These are phyloP conservation scores for Phycodurus eques DNA, from an alignment of 2,113 vertebrate genomes.

Conservation along the genomic window DNA sequence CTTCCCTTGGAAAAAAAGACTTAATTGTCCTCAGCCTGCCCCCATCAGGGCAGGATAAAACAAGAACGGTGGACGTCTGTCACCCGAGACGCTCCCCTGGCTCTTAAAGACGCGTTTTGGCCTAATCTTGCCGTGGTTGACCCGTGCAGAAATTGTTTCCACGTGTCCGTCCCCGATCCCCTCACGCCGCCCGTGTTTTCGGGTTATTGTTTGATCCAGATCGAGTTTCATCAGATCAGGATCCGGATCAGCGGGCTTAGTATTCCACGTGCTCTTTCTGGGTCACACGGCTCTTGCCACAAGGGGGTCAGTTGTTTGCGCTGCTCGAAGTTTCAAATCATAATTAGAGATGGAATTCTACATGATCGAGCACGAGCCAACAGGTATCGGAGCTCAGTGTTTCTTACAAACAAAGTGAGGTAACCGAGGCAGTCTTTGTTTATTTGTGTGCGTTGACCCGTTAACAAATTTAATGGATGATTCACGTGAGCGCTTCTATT, in stretches of 20 bases:
- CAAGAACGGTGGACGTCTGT: conserved; percentile 17
- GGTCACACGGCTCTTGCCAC: conserved; percentile 28
- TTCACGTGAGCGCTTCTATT: not conserved
- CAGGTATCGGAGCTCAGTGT: not conserved
- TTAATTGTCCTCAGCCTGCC: conserved; percentile 31
- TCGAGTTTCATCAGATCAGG: conserved; percentile 45
- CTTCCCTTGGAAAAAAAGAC: conserved; percentile 26
- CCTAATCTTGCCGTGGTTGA: too few species aligned
- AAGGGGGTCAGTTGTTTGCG: not conserved
- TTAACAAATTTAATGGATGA: not conserved
- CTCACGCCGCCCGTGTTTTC: conserved; percentile 38
- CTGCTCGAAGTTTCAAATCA: not conserved
- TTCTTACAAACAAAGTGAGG: not conserved
- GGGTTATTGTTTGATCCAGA: conserved; percentile 54
- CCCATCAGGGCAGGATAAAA: conserved; percentile 25
- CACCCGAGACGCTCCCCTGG: conserved; percentile 3
- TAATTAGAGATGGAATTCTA: not conserved
- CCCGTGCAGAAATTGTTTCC: conserved; percentile 33
- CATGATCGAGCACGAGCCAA: too few species aligned
- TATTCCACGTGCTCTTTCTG: conserved; percentile 27
- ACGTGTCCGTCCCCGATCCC: conserved; percentile 36
- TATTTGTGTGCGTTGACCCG: too few species aligned
- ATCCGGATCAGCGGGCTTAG: conserved; percentile 56
- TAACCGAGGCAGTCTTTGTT: too few species aligned
- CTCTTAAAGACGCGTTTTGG: too few species aligned